Base-by-base conservation (phyloP, 1,140 invertebrate species). In the Drosophila subpulchrella region DNA sequence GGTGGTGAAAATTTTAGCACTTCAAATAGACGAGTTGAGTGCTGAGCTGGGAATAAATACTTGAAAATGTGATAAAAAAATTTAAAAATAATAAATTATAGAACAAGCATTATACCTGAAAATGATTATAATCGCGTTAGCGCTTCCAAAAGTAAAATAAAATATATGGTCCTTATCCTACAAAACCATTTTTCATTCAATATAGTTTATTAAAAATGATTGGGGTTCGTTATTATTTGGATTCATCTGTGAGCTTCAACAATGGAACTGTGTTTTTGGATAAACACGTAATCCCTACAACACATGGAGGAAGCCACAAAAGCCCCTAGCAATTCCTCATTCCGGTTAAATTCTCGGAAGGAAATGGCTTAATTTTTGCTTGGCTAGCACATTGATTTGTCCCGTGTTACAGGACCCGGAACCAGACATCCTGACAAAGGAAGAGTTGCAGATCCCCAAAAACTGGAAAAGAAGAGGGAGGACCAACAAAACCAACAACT, bases 401-500 rank as follows among this genome's bases (percentile, higher is more conserved):
- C 67, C 53, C 65, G 67, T 71, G 67, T 57, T 32, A 42, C 63
- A 15, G 36, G 36, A 57, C 27, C 39, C 13, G 20, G 24, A 10
- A 36, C 17, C 32, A 46, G 30, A 42, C 17, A 36, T 32, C 54
- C 50, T 11, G 8, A 32, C 46, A 70, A 71, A 70, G 41, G 44
- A 20, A 58, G 20, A 58, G 20, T 57, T 38, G 8, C 34, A 8
- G 42, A 2, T 36, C 67, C 46, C 67, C 67, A 71, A 57, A 55
- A 56, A 48, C 24, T 36, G 20, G 30, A 17, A 30, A 27, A 11
- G 34, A 34, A 13, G 53, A 41, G 39, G 68, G 36, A 48, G 68
- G 44, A 51, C 11, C 38, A 50, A 51, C 46, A 58, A 17, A 55
- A 58, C 44, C 62, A 66, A 66, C 66, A 73, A 76, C 66, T 62